phyloP scores from a whole-genome alignment of 2,113 vertebrate genomes.

The Phrynosoma platyrhinos region DNA sequence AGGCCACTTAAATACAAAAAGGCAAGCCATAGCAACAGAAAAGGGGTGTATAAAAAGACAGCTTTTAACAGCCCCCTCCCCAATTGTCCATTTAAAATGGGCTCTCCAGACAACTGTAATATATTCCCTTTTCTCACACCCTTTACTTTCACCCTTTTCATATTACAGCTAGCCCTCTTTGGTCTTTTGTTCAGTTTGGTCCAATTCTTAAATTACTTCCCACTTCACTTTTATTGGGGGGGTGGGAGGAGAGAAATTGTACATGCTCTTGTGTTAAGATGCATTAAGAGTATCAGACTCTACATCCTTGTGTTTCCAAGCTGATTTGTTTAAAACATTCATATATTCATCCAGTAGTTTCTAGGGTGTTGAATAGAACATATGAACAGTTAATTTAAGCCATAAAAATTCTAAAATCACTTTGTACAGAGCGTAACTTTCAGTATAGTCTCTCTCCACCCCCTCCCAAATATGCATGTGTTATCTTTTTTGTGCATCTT shows the following conservation, averaged over 20 bases:
- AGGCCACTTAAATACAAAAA: slow-evolving; percentile 50
- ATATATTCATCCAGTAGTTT: neutral
- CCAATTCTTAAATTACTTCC: neutral
- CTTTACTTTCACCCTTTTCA: neutral
- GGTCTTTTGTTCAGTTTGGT: too few species aligned
- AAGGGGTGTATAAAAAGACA: slow-evolving; percentile 19
- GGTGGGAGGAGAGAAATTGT: neutral
- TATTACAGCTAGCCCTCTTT: too few species aligned
- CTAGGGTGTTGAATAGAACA: neutral
- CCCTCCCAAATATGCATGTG: neutral
- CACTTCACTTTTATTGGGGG: neutral
- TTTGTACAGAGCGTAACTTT: neutral
- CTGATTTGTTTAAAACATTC: neutral
- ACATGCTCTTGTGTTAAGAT: neutral
- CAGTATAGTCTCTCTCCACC: too few species aligned
- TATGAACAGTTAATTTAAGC: neutral
- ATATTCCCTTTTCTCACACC: neutral
- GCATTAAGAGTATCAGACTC: neutral
- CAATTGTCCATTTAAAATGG: neutral
- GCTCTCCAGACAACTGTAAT: neutral
- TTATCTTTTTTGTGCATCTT: neutral
- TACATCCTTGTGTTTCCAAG: neutral
- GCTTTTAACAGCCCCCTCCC: neutral
- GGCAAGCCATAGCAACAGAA: neutral
- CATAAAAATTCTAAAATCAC: neutral